These are phyloP conservation scores for Andrena haemorrhoa DNA, from an alignment of 2,888 invertebrate genomes.

Conservation along the genomic window DNA sequence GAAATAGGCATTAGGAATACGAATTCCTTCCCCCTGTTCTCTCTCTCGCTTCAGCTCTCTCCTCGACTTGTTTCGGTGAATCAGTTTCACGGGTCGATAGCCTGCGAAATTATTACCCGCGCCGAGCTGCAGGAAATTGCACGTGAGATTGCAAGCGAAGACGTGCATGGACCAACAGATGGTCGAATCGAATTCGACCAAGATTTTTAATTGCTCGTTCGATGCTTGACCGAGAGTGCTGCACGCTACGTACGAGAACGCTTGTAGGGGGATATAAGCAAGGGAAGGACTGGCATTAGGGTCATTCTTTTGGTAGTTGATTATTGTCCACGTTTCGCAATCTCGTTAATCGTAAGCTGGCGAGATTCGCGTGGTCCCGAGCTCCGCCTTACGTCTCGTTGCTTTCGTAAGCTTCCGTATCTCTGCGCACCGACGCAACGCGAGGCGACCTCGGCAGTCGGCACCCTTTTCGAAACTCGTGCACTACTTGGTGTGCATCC, in stretches of 20 bases:
- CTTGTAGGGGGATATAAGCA: no score
- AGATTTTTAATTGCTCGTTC: no score
- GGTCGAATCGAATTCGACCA: no score
- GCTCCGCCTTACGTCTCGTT: conserved; percentile 55
- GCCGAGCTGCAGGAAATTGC: conserved; percentile 10
- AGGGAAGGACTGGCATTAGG: no score
- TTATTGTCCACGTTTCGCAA: conserved; percentile 64
- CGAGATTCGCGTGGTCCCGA: conserved; percentile 47
- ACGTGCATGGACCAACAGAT: no score
- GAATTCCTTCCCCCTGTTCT: conserved; percentile 36
- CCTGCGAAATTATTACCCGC: conserved; percentile 31
- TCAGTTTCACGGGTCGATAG: conserved; percentile 56
- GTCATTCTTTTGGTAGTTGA: conserved; percentile 60
- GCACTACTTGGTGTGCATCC: conserved; percentile 59
- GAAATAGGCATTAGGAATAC: conserved; percentile 68
- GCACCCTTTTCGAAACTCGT: conserved; percentile 59
- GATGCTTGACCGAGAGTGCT: no score
- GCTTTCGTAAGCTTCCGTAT: conserved; percentile 44
- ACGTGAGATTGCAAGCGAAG: no score
- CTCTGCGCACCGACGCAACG: not conserved
- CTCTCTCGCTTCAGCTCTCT: not conserved
- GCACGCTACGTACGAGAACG: no score
- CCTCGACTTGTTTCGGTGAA: conserved; percentile 16
- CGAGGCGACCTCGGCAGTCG: conserved; percentile 28
- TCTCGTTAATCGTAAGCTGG: conserved; percentile 60